These are phyloP conservation scores for Rhogogaster chlorosoma DNA, from an alignment of 2,888 invertebrate species.

Conservation along the genomic window DNA sequence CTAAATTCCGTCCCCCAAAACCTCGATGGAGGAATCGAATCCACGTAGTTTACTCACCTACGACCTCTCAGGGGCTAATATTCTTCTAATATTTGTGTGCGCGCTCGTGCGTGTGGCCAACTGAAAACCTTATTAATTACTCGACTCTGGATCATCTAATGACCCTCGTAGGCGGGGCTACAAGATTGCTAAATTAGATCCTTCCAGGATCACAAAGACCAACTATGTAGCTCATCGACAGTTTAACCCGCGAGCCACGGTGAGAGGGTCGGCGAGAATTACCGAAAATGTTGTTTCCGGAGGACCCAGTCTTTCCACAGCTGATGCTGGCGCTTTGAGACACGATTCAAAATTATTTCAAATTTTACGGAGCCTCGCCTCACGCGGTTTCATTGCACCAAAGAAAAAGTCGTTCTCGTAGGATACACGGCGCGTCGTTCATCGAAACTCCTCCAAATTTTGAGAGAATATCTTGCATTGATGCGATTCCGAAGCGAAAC, in stretches of 20 bases:
- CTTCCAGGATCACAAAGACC: background rate
- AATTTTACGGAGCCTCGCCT: background rate
- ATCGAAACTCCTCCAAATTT: too few species aligned
- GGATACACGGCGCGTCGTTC: too few species aligned
- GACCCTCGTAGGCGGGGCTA: slow-evolving; percentile 76
- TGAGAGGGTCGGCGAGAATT: background rate
- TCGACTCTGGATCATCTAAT: slow-evolving; percentile 70
- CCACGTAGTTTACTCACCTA: slow-evolving; percentile 45
- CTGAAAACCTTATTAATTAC: slow-evolving; percentile 73
- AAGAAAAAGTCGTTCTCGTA: too few species aligned
- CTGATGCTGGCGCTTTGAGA: too few species aligned
- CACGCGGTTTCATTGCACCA: too few species aligned
- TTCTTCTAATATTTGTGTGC: slow-evolving; percentile 49
- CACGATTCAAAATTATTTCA: background rate
- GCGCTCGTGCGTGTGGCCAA: slow-evolving; percentile 70
- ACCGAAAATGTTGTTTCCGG: background rate
- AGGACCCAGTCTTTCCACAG: background rate
- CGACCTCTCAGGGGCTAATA: slow-evolving; percentile 51
- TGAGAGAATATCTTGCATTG: too few species aligned
- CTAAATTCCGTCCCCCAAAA: slow-evolving; percentile 7
- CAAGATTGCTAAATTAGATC: slow-evolving; percentile 75
- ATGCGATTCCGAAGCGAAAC: too few species aligned
- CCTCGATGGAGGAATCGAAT: background rate
- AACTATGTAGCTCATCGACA: background rate
- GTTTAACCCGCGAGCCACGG: background rate